Evolutionary conservation across 2,797 vertebrate species (phyloP).

Genomic region (Picus viridis): DNA sequence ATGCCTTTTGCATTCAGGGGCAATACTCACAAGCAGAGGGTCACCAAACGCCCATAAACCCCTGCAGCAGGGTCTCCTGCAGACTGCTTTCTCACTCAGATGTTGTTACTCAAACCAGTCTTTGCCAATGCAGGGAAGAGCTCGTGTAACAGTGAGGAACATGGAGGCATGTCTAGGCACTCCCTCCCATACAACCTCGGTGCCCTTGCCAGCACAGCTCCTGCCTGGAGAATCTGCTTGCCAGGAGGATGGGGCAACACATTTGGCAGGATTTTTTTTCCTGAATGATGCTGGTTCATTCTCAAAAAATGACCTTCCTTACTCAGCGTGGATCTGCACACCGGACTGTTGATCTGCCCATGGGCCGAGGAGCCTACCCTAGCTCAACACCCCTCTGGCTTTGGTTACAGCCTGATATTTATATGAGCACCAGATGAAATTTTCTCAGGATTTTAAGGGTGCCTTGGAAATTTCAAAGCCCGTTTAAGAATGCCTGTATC

Average conservation of each 20-base stretch:
- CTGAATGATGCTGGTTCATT: neutral
- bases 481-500: neutral
- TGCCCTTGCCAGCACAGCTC: neutral
- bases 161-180: neutral
- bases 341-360: neutral
- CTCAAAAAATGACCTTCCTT: neutral
- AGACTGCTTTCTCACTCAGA: neutral
- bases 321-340: neutral
- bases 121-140: neutral
- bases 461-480: neutral
- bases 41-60: neutral
- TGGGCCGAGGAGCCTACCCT: neutral
- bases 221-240: neutral
- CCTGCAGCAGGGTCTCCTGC: neutral
- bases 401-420: neutral
- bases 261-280: neutral
- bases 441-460: neutral
- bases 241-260: neutral
- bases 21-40: neutral
- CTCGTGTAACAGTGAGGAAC: rapidly evolving
- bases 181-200: neutral
- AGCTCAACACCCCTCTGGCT: neutral
- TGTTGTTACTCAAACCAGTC: neutral
- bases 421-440: neutral
- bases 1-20: neutral